Evolutionary conservation across 1,140 invertebrate species (phyloP).

Genomic region (Euborellia annulipes): DNA sequence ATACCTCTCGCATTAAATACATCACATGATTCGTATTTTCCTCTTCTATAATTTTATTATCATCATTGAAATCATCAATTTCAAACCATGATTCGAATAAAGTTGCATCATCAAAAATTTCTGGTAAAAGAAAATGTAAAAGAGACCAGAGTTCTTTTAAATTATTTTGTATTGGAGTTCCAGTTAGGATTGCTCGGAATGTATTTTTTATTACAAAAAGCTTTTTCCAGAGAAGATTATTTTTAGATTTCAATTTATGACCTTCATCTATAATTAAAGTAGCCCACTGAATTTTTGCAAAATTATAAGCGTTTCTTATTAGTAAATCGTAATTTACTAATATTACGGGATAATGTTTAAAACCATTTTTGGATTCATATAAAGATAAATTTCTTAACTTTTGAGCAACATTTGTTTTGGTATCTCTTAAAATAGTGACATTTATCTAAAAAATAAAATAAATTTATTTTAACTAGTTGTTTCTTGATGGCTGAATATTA

Average conservation of each 20-base stretch:
- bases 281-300: too few relatives aligned
- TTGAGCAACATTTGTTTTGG: too few relatives aligned
- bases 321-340: not conserved
- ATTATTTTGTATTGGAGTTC: constrained; percentile 66
- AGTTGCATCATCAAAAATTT: constrained; percentile 49
- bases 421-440: too few relatives aligned
- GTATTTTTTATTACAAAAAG: not conserved
- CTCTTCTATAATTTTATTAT: constrained; percentile 33
- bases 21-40: constrained; percentile 43
- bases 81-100: constrained; percentile 52
- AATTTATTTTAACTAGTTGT: too few relatives aligned
- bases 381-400: too few relatives aligned
- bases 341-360: constrained; percentile 4
- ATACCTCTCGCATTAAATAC: constrained; percentile 37
- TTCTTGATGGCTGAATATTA: too few relatives aligned
- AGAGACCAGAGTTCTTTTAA: constrained; percentile 56
- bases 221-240: too few relatives aligned
- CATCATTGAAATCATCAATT: constrained; percentile 29
- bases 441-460: too few relatives aligned
- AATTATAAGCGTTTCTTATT: not conserved
- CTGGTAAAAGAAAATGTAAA: constrained; percentile 53
- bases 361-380: not conserved
- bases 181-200: constrained; percentile 46
- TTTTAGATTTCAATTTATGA: too few relatives aligned
- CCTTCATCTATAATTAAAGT: too few relatives aligned